Percentiles rank a stretch among this genome's conserved stretches.
Conservation (phyloP, 2,113 vertebrate genomes). For the Furnarius figulus region DNA sequence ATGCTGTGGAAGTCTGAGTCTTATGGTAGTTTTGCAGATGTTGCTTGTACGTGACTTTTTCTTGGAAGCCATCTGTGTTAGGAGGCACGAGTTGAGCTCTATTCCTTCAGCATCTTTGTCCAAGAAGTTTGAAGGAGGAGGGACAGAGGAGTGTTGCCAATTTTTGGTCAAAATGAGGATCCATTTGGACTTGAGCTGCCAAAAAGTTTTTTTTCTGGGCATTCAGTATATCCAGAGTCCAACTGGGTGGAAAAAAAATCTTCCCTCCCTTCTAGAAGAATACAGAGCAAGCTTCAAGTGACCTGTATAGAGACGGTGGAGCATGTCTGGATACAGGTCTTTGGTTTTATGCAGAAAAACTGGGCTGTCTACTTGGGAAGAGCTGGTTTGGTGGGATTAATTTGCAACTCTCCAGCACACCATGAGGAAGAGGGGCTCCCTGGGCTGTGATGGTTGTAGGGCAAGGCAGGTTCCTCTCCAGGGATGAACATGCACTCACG, state of each 20-base stretch:
- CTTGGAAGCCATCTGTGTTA: neutral
- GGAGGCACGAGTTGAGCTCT: neutral
- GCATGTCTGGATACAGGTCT: neutral
- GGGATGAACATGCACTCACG: neutral
- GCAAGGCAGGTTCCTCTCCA: neutral
- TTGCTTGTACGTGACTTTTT: neutral
- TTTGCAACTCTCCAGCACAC: neutral
- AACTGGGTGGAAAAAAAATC: neutral
- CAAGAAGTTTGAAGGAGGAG: neutral
- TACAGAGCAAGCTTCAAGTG: fast-evolving
- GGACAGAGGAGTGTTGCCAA: neutral
- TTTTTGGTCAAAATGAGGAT: neutral
- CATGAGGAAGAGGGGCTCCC: neutral
- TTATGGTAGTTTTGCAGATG: neutral
- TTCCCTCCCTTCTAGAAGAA: neutral
- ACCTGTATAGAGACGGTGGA: neutral
- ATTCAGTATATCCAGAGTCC: neutral
- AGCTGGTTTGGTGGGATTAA: neutral
- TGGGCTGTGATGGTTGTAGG: neutral
- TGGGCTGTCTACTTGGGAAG: neutral
- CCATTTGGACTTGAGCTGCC: neutral
- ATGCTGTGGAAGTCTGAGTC: neutral
- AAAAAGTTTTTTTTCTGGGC: neutral
- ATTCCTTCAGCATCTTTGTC: neutral
- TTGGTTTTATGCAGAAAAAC: neutral